Evolutionary conservation across 2,113 vertebrate genomes (phyloP).

Genomic region (Vulpes ferrilata): DNA sequence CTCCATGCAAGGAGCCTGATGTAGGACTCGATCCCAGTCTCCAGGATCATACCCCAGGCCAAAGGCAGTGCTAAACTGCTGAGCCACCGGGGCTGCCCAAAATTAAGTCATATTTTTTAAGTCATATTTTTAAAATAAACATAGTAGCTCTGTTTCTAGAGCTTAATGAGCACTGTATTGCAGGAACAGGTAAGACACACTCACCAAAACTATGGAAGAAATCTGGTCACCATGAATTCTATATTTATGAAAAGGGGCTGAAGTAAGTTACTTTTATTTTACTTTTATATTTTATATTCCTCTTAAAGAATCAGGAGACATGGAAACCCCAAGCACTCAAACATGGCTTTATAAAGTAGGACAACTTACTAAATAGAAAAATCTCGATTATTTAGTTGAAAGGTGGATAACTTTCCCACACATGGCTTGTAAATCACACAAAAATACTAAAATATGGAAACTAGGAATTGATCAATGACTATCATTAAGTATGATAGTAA

Average conservation of each 20-base stretch:
- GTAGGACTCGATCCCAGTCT: too few relatives aligned
- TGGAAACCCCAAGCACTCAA: neutral
- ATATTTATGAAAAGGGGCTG: neutral
- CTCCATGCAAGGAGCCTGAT: too few relatives aligned
- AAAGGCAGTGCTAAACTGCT: too few relatives aligned
- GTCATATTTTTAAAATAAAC: neutral
- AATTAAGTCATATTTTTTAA: neutral
- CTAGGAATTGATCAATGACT: neutral
- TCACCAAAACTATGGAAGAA: neutral
- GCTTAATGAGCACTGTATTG: neutral
- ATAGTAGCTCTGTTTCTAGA: neutral
- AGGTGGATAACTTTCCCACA: neutral
- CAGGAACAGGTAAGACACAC: neutral
- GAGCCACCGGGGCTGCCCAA: too few relatives aligned
- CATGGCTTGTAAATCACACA: neutral
- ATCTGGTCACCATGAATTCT: neutral
- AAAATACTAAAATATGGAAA: slow-evolving; percentile 15
- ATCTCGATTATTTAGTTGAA: neutral
- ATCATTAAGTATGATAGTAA: slow-evolving; percentile 25
- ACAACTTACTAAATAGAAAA: neutral
- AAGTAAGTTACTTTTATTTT: neutral
- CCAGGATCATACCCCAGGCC: too few relatives aligned
- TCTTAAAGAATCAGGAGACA: neutral
- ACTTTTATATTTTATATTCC: neutral
- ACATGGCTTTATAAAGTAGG: neutral